A percentile compares a stretch with the other conserved stretches of the same genome.
These are phyloP conservation scores for Balearica regulorum DNA, from an alignment of 2,797 vertebrate genomes.

Conservation along the genomic window DNA sequence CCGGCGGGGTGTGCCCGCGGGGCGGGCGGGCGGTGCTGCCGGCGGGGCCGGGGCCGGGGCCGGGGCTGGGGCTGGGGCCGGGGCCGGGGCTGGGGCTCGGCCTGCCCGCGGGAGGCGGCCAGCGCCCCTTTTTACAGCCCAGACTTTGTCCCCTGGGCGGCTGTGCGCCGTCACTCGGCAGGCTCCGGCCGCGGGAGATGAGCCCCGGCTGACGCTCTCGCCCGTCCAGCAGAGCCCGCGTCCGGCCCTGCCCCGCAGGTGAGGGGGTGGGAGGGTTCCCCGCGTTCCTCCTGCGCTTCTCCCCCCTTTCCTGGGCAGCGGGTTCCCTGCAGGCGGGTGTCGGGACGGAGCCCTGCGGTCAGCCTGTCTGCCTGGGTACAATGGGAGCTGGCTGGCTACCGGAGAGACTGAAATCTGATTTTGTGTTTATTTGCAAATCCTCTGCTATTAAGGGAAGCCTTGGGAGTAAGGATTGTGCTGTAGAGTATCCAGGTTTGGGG, in stretches of 20 bases:
- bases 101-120: neutral
- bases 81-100: neutral
- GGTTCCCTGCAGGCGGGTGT: neutral
- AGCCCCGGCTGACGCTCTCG: neutral
- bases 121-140: neutral
- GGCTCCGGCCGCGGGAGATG: neutral
- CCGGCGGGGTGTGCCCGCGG: too few relatives aligned
- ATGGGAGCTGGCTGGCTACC: too few relatives aligned
- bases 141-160: slow-evolving; percentile 56
- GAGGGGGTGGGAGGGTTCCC: neutral
- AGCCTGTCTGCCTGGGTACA: fast-evolving
- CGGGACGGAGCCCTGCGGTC: fast-evolving
- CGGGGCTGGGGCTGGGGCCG: too few relatives aligned
- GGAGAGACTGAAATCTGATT: fast-evolving
- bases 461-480: neutral
- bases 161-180: neutral
- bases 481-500: neutral
- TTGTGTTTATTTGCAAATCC: fast-evolving
- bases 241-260: neutral
- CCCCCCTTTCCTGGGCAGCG: neutral
- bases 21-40: too few relatives aligned
- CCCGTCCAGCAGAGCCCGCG: neutral
- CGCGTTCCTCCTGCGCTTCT: too few relatives aligned
- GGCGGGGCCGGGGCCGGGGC: too few relatives aligned
- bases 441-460: neutral